Evolutionary conservation across 2,113 vertebrate species (phyloP).

Genomic region (Vidua chalybeata): DNA sequence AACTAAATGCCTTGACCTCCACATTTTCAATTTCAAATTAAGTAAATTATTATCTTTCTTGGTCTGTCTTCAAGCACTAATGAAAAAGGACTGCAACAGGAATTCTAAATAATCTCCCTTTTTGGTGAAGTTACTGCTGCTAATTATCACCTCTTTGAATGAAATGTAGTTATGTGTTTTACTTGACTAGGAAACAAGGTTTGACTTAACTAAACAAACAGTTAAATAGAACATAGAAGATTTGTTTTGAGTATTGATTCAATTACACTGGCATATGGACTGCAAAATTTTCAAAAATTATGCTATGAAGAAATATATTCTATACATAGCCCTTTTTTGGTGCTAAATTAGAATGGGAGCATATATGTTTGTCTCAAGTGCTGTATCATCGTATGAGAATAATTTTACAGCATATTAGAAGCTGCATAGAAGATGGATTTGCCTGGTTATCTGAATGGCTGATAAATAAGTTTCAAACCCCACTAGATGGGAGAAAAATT

Average conservation of each 20-base stretch:
- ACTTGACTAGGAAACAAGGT: neutral
- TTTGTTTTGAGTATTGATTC: neutral
- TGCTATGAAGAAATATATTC: neutral
- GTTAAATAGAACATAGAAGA: neutral
- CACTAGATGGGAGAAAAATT: neutral
- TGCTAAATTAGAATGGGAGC: neutral
- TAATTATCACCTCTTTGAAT: neutral
- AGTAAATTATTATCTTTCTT: constrained; percentile 15
- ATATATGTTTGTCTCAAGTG: neutral
- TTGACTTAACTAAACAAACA: neutral
- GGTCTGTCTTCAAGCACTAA: neutral
- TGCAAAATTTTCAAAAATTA: neutral
- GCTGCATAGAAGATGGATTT: neutral
- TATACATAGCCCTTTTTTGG: neutral
- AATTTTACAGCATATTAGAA: neutral
- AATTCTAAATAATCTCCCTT: constrained; percentile 11
- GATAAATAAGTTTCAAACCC: neutral
- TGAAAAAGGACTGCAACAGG: neutral
- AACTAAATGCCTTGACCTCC: neutral
- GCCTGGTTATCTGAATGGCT: neutral
- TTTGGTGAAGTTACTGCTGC: neutral
- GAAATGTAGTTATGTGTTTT: neutral
- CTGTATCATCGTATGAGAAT: neutral
- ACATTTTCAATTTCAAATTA: constrained; percentile 9
- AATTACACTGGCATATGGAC: neutral